Evolutionary conservation across 1,140 invertebrate species (phyloP), one percentile per base, ranked within the genome.

Genomic region (Dolichoris vasculosae): DNA sequence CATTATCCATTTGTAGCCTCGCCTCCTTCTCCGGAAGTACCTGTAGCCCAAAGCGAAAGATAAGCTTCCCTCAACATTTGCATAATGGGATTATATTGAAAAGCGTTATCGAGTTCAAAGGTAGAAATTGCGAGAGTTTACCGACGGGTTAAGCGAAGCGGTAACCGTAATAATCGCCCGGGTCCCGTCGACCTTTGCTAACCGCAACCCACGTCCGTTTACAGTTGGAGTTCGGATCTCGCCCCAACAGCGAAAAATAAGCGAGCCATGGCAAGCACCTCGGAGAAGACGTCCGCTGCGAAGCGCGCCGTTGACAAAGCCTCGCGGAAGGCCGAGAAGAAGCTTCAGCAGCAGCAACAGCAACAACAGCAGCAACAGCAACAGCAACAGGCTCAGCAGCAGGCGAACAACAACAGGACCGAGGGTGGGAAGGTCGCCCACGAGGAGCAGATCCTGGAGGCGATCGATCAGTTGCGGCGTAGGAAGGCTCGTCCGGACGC

Each of bases 401-500:
- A 30, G 0, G 35, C 17, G n/a, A n/a, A n/a, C 17, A 38, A 63
- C 26, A 32, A 6, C 90, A 91, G 88, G 89, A 90, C 32, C 88
- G 89, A 73, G 84, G 88, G 63, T 83, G 87, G 92, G 88, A 93
- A 94, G 89, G 94, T 95, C 90, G 95, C 95, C 88, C 94, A 96
- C 93, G 95, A 95, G 92, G 95, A 96, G 87, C 94, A 95, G 89
- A 97, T 98, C 90, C 94, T 98, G 86, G 96, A 97, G 90, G 96
- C 97, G 87, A 97, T 97, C 90, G 97, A 98, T 93, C 96, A 97
- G 91, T 93, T 98, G 88, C 95, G 97, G 81, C 94, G 95, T 48
- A 94, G 97, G 89, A 98, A 97, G 94, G 96, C 97, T 55, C 94
- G 97, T 77, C 97, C 97, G 13, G 97, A 97, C 90, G 94, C 96